Evolutionary conservation across 2,113 vertebrate genomes (phyloP).

Genomic region (Ploceus nigricollis): DNA sequence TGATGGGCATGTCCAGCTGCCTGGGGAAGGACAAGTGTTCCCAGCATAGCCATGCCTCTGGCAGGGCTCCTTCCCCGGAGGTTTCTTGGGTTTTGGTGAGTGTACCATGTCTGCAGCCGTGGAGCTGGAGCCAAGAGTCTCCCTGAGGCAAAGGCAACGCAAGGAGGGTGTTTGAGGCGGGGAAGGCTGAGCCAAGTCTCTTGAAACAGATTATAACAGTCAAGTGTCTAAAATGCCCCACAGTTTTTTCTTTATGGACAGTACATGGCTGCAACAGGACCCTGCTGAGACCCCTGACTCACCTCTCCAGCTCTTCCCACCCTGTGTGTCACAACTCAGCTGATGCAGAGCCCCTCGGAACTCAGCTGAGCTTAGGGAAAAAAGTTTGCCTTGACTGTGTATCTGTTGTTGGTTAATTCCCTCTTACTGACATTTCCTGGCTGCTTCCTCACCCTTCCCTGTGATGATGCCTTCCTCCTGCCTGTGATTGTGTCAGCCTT

Average conservation of each 20-base stretch:
- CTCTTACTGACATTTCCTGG: neutral
- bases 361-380: neutral
- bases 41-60: neutral
- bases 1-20: rapidly evolving
- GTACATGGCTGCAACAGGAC: neutral
- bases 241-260: rapidly evolving
- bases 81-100: neutral
- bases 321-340: neutral
- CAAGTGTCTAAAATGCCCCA: neutral
- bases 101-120: rapidly evolving
- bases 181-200: neutral
- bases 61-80: neutral
- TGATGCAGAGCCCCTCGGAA: neutral
- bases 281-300: neutral
- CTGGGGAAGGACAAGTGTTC: rapidly evolving
- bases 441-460: neutral
- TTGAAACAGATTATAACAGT: neutral
- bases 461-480: neutral
- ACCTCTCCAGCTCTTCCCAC: neutral
- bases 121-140: neutral
- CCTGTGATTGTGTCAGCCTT: neutral
- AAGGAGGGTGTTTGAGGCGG: neutral
- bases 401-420: neutral
- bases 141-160: neutral
- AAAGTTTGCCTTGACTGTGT: neutral